Evolutionary conservation across 2,888 invertebrate genomes (phyloP).

Genomic region (Conus canariensis): DNA sequence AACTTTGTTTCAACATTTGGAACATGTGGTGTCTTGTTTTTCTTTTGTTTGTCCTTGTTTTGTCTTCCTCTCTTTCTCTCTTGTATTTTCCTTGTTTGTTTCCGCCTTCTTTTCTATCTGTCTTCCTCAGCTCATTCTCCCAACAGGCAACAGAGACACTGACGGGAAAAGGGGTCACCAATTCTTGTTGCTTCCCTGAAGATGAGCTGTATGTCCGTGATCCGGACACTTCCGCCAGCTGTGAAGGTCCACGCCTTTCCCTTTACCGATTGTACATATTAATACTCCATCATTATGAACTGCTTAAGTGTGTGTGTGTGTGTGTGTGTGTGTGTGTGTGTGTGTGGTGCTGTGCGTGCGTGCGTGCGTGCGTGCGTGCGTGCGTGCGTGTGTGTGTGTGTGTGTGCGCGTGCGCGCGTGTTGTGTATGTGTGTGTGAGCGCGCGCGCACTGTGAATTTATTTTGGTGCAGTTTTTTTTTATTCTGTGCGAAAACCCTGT

Average conservation of each 20-base stretch:
- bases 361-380: background rate
- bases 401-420: background rate
- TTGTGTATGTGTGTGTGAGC: background rate
- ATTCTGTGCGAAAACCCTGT: too few relatives aligned
- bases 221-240: too few relatives aligned
- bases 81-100: background rate
- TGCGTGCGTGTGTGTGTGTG: background rate
- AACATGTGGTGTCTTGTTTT: background rate
- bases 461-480: too few relatives aligned
- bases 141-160: too few relatives aligned
- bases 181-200: too few relatives aligned
- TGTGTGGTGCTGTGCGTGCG: slow-evolving; percentile 8
- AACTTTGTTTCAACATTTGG: too few relatives aligned
- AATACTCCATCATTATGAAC: background rate
- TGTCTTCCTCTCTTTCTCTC: slow-evolving; percentile 1
- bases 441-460: too few relatives aligned
- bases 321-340: background rate
- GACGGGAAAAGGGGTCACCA: too few relatives aligned
- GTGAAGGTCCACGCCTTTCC: too few relatives aligned
- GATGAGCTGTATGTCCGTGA: too few relatives aligned
- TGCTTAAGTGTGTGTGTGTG: background rate
- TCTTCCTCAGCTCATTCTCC: background rate
- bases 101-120: background rate
- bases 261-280: too few relatives aligned
- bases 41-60: background rate